Evolutionary conservation across 92 coral and sea anemone genomes (phyloP).

Genomic region (Heteractis magnifica): DNA sequence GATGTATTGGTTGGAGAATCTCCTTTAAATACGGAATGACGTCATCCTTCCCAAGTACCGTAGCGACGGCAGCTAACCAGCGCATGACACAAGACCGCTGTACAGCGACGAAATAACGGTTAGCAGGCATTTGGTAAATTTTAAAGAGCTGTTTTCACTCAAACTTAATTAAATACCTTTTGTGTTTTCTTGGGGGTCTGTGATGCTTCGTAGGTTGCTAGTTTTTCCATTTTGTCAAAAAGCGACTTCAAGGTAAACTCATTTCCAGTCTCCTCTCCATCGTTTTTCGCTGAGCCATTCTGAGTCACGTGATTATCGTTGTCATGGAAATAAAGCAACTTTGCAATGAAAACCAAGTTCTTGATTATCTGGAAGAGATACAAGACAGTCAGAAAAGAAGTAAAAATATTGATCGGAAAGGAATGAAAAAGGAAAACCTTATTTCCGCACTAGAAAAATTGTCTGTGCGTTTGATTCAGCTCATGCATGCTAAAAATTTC

Average conservation of each 20-base stretch:
- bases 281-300: neutral
- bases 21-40: conserved; percentile 65
- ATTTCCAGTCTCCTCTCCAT: conserved; percentile 1
- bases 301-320: neutral
- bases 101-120: neutral
- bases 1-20: conserved; percentile 74
- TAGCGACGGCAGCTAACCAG: conserved; percentile 88
- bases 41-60: conserved; percentile 64
- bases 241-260: conserved; percentile 55
- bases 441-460: too few relatives aligned
- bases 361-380: conserved; percentile 68
- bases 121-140: neutral
- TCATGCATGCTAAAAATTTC: too few relatives aligned
- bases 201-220: conserved; percentile 85
- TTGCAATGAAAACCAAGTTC: conserved; percentile 82
- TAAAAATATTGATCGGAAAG: too few relatives aligned
- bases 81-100: conserved; percentile 88
- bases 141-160: neutral
- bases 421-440: too few relatives aligned
- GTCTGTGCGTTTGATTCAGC: too few relatives aligned
- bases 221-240: conserved; percentile 56
- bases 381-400: neutral
- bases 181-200: conserved; percentile 80
- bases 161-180: conserved; percentile 49
- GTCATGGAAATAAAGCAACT: conserved; percentile 42